A percentile compares a stretch with the other conserved stretches of the same genome.
phyloP scores from a whole-genome alignment of 2,113 vertebrate species.

The Colaptes auratus region DNA sequence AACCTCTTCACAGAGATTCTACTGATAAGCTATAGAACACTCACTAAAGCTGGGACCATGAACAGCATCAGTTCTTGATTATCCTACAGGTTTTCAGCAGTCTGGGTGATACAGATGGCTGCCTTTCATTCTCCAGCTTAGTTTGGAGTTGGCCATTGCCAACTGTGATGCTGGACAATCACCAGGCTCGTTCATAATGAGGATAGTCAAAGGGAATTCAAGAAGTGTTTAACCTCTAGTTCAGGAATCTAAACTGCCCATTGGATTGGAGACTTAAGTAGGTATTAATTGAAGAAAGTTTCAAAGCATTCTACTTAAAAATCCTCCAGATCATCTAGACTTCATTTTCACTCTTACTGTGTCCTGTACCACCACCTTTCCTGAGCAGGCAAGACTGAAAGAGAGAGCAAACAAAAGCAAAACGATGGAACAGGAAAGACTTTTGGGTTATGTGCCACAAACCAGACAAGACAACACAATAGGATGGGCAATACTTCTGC shows the following conservation, averaged over 20 bases:
- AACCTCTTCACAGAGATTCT: neutral
- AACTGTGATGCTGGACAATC: neutral
- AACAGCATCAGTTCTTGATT: neutral
- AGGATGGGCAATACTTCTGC: neutral
- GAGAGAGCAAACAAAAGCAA: accelerated
- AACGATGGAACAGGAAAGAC: neutral
- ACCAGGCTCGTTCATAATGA: neutral
- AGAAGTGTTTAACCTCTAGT: neutral
- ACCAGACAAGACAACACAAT: neutral
- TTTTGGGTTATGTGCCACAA: neutral
- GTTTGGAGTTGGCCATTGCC: neutral
- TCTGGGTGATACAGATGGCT: neutral
- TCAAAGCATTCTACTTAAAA: neutral
- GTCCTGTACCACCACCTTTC: neutral
- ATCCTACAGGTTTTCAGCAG: neutral
- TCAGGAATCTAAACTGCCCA: neutral
- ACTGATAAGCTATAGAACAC: neutral
- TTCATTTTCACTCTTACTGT: neutral
- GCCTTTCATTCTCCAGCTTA: neutral
- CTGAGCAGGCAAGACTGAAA: neutral
- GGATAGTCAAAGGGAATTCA: neutral
- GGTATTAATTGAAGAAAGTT: neutral
- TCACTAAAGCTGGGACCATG: neutral
- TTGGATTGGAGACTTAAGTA: neutral
- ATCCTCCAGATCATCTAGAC: neutral